Evolutionary conservation across 2,888 invertebrate genomes (phyloP).

Genomic region (Tortrix viridana): DNA sequence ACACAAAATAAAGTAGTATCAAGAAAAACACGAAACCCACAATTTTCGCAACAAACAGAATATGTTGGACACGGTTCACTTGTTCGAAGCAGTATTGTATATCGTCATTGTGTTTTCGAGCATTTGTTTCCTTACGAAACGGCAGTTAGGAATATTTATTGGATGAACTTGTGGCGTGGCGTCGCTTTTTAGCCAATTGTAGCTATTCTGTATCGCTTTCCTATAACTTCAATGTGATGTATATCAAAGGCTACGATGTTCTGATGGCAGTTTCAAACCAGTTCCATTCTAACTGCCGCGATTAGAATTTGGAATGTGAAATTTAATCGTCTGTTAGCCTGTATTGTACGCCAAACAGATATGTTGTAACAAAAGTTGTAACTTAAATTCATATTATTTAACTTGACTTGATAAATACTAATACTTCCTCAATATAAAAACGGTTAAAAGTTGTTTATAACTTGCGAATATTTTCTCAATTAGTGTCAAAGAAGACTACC

Average conservation of each 20-base stretch:
- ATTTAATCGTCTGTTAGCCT: slow-evolving; percentile 23
- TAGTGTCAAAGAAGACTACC: too few relatives aligned
- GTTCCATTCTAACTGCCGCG: slow-evolving; percentile 40
- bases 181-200: slow-evolving; percentile 77
- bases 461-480: too few relatives aligned
- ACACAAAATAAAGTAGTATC: slow-evolving; percentile 48
- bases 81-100: slow-evolving; percentile 74
- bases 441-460: too few relatives aligned
- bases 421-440: too few relatives aligned
- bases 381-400: too few relatives aligned
- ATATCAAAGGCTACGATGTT: slow-evolving; percentile 65
- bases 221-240: slow-evolving; percentile 56
- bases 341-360: not conserved
- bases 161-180: slow-evolving; percentile 78
- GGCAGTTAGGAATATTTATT: slow-evolving; percentile 83
- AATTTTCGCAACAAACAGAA: slow-evolving; percentile 75
- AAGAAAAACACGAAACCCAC: slow-evolving; percentile 67
- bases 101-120: slow-evolving; percentile 80
- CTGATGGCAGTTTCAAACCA: slow-evolving; percentile 58
- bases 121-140: slow-evolving; percentile 80
- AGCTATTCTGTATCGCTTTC: slow-evolving; percentile 65
- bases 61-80: slow-evolving; percentile 78
- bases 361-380: too few relatives aligned
- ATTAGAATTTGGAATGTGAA: slow-evolving; percentile 16
- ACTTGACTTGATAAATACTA: too few relatives aligned